Evolutionary conservation across 64 coral and sea anemone genomes (phyloP), one percentile per base, ranked within the genome.

Genomic region (Dendronephthya gigantea): DNA sequence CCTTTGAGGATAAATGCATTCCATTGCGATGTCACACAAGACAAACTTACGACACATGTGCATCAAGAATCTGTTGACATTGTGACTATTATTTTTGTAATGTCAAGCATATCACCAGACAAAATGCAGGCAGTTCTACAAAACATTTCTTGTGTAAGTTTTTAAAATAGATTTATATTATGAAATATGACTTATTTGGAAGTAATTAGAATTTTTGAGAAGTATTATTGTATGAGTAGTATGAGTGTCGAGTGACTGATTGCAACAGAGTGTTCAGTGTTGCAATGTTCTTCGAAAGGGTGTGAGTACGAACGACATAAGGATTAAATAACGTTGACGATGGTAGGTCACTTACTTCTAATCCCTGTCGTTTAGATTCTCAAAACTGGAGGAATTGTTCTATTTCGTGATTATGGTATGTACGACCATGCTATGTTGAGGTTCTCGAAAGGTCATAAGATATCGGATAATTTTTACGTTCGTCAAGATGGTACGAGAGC

Each of bases 351-450:
- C 16, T n/a, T 35, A 40, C 10, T 23, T 31, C 49, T 25, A 40
- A 50, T 52, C 27, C 49, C 17, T 84, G 40, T 22, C 15, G 15
- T 50, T 5, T 65, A 98, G 95, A 84, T 98, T 88, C 89, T 98
- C 19, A 90, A 90, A 33, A 89, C 95, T 59, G 95, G 90, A 72
- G 95, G 95, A 35, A 83, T 91, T 22, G 27, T 98, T 76, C 90
- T 98, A 33, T 98, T 98, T 82, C 89, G 95, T 34, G 95, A 98
- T 82, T 98, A 98, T 92, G 95, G 95, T 34, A 52, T 98, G 39
- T 98, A 93, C 87, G 95, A 98, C 40, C 95, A 98, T 88, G 95
- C 95, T 69, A 98, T 98, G 95, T 83, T 98, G 27, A 90, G 95
- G 82, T 98, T 98, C 87, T 88, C 90, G 48, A 92, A 90, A 75